Conservation (phyloP, 2,888 invertebrate species). For the Tanytarsus gracilentus region DNA sequence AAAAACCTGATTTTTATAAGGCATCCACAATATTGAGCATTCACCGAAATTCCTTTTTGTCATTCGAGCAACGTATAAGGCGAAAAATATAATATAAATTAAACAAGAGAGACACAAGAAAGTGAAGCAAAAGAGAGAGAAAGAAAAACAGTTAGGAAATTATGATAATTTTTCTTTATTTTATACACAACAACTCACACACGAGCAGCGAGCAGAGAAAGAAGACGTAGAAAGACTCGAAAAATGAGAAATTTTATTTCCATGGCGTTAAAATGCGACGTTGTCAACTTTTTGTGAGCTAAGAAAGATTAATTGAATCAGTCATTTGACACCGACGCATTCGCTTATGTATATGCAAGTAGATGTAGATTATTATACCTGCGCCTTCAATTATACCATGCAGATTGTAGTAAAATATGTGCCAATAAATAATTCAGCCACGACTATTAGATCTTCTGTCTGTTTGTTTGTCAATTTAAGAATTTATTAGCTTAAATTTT, state of each 20-base stretch:
- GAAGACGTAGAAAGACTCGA: slow-evolving; percentile 10
- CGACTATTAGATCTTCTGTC: no score
- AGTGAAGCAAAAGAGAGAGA: no score
- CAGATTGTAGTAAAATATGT: no score
- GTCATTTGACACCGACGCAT: neutral
- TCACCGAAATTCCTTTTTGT: slow-evolving; percentile 22
- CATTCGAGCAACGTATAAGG: neutral
- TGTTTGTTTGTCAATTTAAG: no score
- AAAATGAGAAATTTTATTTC: neutral
- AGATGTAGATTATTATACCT: no score
- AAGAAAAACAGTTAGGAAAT: slow-evolving; percentile 27
- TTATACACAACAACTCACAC: neutral
- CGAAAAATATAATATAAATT: neutral
- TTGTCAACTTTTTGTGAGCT: slow-evolving; percentile 4
- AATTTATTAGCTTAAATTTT: no score
- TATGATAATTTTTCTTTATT: slow-evolving; percentile 26
- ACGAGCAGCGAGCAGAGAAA: slow-evolving; percentile 6
- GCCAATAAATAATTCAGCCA: no score
- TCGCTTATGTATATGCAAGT: no score
- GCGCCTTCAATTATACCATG: no score
- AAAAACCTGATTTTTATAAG: no score
- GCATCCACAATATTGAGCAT: neutral
- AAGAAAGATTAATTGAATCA: neutral
- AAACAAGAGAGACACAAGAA: neutral
- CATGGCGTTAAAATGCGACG: slow-evolving; percentile 2